Base-by-base conservation (phyloP, 2,888 invertebrate genomes). In the Silvanus unidentatus region DNA sequence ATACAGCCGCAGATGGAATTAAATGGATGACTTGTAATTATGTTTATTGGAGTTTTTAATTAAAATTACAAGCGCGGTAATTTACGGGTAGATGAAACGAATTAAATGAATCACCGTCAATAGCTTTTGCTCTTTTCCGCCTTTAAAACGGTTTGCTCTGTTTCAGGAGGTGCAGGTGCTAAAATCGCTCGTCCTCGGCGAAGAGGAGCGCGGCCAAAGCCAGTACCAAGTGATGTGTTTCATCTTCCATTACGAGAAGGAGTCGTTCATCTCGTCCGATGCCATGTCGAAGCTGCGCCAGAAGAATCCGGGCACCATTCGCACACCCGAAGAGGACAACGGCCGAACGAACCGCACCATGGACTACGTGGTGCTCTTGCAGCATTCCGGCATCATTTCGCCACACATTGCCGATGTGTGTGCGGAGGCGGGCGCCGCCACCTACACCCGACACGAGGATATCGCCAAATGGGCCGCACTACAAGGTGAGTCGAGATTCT, bases 271-370 rank as follows among this genome's bases (percentile, higher is more conserved):
- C 64, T 91, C 95, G 2, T 88, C 95, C 2, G 96, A 96, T 73
- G 95, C 95, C 13, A 95, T 96, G 92, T 88, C 94, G 28, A 96
- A 96, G 70, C 73, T 96, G 40, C 78, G 95, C 69, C 96, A 96
- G 78, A 88, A 71, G 47, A 73, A 73, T 57, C 71, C 72, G 10
- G 69, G 70, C 43, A 68, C 69, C 2, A 59, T 65, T 32, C 78
- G 96, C 27, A 82, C 85, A 1, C 92, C 95, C 0, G 96, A 96
- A 67, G 93, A 94, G 62, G 92, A 94, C 63, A 81, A 84, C 54
- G 91, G 91, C 2, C 83, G 86, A 65, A 84, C 87, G 39, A 88
- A 86, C 65, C 84, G 84, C 54, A 86, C 87, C 2, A 84, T 94
- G 77, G 90, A 92, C 57, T 82, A 90, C 42, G 83, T 86, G 74